Percentiles rank a stretch among this genome's conserved stretches.
phyloP scores from a whole-genome alignment of 2,888 invertebrate genomes.

The Panopea generosa region DNA sequence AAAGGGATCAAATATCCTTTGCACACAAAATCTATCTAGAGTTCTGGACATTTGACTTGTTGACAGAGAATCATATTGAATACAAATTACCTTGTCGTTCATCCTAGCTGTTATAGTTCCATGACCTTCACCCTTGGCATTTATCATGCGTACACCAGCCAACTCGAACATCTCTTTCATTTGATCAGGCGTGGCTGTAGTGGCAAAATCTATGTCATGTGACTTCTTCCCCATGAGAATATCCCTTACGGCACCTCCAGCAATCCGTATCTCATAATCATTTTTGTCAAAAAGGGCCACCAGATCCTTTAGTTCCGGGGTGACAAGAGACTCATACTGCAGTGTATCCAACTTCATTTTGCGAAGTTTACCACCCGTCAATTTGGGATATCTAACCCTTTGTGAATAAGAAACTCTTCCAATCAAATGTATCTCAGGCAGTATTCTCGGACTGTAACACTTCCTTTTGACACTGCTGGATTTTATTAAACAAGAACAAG shows the following conservation, averaged over 20 bases:
- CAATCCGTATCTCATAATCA: constrained; percentile 93
- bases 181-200: constrained; percentile 97
- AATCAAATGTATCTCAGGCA: not conserved
- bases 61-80: no score
- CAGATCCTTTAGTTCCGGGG: constrained; percentile 91
- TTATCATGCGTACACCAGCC: constrained; percentile 95
- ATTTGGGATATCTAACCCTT: constrained; percentile 14
- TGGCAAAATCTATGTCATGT: constrained; percentile 98
- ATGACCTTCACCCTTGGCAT: constrained; percentile 88
- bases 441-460: no score
- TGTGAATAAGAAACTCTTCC: not conserved
- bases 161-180: constrained; percentile 97
- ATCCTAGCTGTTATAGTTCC: constrained; percentile 97
- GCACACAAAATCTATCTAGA: no score
- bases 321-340: constrained; percentile 87
- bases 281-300: constrained; percentile 91
- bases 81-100: constrained; percentile 96
- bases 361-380: constrained; percentile 45
- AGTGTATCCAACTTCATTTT: constrained; percentile 81
- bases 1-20: no score
- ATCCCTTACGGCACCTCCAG: constrained; percentile 97
- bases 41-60: no score
- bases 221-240: constrained; percentile 83
- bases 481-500: no score
- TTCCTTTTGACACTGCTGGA: no score